Evolutionary conservation across 1,140 invertebrate species (phyloP).

Genomic region (Brachionus asplanchnoidis): DNA sequence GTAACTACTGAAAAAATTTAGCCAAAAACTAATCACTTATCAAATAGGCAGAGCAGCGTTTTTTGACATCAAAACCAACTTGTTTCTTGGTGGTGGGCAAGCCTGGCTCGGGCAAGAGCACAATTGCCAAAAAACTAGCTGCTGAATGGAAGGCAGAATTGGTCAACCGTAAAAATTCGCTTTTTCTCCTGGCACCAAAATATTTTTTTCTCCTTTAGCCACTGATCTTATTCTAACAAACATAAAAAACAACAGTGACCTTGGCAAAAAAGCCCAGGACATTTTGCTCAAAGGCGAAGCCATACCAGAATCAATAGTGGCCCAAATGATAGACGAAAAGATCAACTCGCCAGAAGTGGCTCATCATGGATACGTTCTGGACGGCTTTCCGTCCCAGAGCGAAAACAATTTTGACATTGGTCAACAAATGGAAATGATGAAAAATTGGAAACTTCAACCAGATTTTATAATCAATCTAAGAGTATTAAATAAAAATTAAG

Average conservation of each 20-base stretch:
- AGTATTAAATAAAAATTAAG: slow-evolving; percentile 44
- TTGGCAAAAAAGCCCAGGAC: slow-evolving; percentile 50
- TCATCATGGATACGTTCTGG: slow-evolving; percentile 57
- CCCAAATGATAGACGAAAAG: slow-evolving; percentile 55
- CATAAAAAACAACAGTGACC: slow-evolving; percentile 52
- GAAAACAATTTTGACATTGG: slow-evolving; percentile 51
- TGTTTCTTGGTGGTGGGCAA: slow-evolving; percentile 57
- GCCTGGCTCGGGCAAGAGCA: slow-evolving; percentile 55
- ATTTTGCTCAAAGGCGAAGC: slow-evolving; percentile 53
- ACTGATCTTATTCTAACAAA: slow-evolving; percentile 51
- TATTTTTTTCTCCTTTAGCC: slow-evolving; percentile 45
- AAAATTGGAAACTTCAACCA: slow-evolving; percentile 55
- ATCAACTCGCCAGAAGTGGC: slow-evolving; percentile 56
- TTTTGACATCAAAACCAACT: slow-evolving; percentile 56
- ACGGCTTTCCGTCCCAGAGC: slow-evolving; percentile 55
- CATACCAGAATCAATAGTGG: slow-evolving; percentile 52
- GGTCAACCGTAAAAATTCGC: slow-evolving; percentile 52
- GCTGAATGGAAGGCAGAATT: slow-evolving; percentile 55
- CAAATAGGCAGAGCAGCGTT: slow-evolving; percentile 51
- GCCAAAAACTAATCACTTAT: background rate
- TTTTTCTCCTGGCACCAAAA: background rate
- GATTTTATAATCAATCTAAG: slow-evolving; percentile 57
- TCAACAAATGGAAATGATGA: slow-evolving; percentile 55
- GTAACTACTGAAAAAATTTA: background rate
- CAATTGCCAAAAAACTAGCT: slow-evolving; percentile 52